phyloP scores from a whole-genome alignment of 2,113 vertebrate species.

The Trogon surrucura region DNA sequence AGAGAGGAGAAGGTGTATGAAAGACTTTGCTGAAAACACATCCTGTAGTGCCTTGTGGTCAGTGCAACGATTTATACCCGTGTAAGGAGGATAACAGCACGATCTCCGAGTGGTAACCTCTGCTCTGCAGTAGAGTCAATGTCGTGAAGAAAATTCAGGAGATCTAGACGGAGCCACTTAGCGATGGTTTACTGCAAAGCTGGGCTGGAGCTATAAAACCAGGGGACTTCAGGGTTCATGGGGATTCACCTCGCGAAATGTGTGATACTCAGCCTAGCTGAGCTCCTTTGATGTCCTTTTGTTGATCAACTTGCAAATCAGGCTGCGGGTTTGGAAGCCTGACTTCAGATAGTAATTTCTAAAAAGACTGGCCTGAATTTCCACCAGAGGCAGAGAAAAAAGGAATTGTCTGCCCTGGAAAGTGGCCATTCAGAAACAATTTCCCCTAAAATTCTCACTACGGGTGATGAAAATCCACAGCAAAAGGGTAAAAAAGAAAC shows the following conservation, averaged over 20 bases:
- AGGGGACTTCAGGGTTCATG: background rate
- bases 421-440: slow-evolving; percentile 12
- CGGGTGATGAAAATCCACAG: slow-evolving; percentile 1
- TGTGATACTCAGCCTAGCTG: background rate
- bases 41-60: background rate
- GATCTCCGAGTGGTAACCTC: background rate
- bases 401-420: slow-evolving; percentile 3
- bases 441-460: slow-evolving; percentile 24
- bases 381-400: background rate
- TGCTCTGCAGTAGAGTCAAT: background rate
- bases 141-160: background rate
- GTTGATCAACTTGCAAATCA: background rate
- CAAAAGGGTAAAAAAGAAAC: background rate
- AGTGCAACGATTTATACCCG: background rate
- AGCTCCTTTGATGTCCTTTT: background rate
- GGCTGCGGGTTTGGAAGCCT: background rate
- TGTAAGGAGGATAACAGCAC: background rate
- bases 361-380: background rate
- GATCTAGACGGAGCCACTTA: background rate
- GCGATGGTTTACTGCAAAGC: background rate
- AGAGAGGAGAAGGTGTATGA: background rate
- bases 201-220: background rate
- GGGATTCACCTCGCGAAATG: background rate
- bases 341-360: background rate
- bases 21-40: background rate